Evolutionary conservation across 2,113 vertebrate genomes (phyloP).

Genomic region (Synodontis membranacea): DNA sequence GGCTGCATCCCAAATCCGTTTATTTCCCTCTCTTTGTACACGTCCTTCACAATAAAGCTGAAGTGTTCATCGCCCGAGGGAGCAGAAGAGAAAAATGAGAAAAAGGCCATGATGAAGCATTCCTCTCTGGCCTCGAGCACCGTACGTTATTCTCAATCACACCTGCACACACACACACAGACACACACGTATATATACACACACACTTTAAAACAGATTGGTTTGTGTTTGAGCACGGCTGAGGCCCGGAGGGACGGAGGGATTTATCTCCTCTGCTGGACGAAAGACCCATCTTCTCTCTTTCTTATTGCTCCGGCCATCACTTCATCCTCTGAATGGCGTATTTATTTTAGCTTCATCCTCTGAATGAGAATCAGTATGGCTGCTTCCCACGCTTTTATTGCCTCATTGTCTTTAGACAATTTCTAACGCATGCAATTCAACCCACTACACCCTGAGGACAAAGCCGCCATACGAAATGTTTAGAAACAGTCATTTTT

Average conservation of each 20-base stretch:
- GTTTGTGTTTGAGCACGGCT: conserved; percentile 16
- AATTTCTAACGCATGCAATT: neutral
- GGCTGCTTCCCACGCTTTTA: neutral
- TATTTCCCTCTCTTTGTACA: conserved; percentile 16
- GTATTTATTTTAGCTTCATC: conserved; percentile 27
- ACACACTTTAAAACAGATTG: conserved; percentile 30
- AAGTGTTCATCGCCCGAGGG: conserved; percentile 30
- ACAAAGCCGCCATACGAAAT: neutral
- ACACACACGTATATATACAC: conserved; percentile 19
- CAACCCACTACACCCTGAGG: neutral
- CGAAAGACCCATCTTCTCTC: conserved; percentile 23
- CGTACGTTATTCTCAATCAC: conserved; percentile 28
- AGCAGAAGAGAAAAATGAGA: conserved; percentile 15
- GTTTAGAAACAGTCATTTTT: neutral
- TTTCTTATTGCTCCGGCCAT: conserved; percentile 21
- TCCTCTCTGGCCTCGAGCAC: neutral
- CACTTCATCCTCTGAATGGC: conserved; percentile 21
- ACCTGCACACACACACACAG: conserved; percentile 7
- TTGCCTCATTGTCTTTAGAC: neutral
- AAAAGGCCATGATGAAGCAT: conserved; percentile 30
- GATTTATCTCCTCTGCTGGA: conserved; percentile 25
- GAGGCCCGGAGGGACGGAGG: conserved; percentile 8
- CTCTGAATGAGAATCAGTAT: neutral
- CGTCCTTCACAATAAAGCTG: conserved; percentile 35
- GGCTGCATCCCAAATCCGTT: neutral